Evolutionary conservation across 1,140 invertebrate species (phyloP).

Genomic region (Drosophila neocordata): DNA sequence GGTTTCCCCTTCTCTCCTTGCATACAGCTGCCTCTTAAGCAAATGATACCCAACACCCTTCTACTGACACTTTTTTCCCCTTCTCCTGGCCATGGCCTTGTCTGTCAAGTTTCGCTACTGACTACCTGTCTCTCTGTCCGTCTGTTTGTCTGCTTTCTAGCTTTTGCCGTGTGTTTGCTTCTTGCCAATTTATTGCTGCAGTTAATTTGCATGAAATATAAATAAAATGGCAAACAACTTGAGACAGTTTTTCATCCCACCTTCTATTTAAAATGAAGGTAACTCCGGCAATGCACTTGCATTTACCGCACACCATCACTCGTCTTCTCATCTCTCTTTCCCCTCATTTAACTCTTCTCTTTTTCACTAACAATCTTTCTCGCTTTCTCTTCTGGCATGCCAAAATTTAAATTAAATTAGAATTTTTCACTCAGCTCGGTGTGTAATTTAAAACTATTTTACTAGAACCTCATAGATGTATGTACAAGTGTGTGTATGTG

Average conservation of each 20-base stretch:
- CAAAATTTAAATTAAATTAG: conserved; percentile 75
- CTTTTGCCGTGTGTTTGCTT: conserved; percentile 59
- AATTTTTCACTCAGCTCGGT: conserved; percentile 60
- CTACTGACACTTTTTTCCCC: not conserved
- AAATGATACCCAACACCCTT: not conserved
- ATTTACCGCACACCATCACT: conserved; percentile 13
- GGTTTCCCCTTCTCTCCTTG: not conserved
- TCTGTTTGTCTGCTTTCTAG: conserved; percentile 3
- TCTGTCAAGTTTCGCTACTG: conserved; percentile 32
- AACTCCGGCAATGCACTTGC: conserved; percentile 5
- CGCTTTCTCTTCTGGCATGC: conserved; percentile 25
- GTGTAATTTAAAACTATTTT: conserved; percentile 80
- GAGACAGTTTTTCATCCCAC: conserved; percentile 38
- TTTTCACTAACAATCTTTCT: conserved; percentile 4
- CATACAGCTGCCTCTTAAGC: too few species aligned
- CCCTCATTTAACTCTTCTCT: not conserved
- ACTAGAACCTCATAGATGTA: conserved; percentile 63
- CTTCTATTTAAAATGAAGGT: not conserved
- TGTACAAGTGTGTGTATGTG: conserved; percentile 19
- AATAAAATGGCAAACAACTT: conserved; percentile 74
- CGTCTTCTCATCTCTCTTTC: not conserved
- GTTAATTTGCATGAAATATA: conserved; percentile 81
- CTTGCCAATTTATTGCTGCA: conserved; percentile 76
- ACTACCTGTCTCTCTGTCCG: too few species aligned
- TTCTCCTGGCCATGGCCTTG: conserved; percentile 20